Percentiles rank a stretch among this genome's conserved stretches.
Conservation (phyloP, 2,888 invertebrate species). For the Dichetophora obliterata region DNA sequence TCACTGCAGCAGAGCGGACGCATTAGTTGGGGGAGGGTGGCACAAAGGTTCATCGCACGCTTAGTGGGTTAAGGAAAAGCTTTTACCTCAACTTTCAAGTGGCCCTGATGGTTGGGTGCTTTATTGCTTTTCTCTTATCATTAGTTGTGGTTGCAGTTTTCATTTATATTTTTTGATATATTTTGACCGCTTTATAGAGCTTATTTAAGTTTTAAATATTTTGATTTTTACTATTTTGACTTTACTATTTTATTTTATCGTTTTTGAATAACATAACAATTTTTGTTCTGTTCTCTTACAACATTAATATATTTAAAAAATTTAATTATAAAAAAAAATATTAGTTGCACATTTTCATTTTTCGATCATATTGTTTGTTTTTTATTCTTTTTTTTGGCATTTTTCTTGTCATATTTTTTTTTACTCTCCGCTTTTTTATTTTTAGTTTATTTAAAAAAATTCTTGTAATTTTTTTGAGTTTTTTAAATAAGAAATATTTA, state of each 20-base stretch:
- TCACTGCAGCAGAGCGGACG: conserved; percentile 2
- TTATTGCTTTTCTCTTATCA: conserved; percentile 1
- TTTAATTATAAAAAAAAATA: no score
- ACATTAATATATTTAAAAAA: no score
- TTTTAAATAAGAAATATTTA: no score
- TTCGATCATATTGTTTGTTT: no score
- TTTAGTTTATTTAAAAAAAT: no score
- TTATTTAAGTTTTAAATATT: neutral
- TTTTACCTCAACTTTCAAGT: conserved; percentile 55
- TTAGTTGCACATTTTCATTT: no score
- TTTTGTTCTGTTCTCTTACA: no score
- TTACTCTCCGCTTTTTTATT: no score
- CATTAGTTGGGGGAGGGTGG: conserved; percentile 28
- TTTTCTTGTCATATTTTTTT: no score
- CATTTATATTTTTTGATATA: neutral
- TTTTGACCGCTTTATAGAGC: neutral
- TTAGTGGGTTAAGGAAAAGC: conserved; percentile 59
- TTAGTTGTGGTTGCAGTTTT: neutral
- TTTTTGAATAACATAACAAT: no score
- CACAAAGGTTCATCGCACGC: conserved; percentile 59
- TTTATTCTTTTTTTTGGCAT: no score
- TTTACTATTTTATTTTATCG: neutral
- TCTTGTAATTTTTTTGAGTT: no score
- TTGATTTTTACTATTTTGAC: neutral
- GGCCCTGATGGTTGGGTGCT: conserved; percentile 36